These are phyloP conservation scores for Noctua comes DNA, from an alignment of 2,888 invertebrate species.

Conservation along the genomic window DNA sequence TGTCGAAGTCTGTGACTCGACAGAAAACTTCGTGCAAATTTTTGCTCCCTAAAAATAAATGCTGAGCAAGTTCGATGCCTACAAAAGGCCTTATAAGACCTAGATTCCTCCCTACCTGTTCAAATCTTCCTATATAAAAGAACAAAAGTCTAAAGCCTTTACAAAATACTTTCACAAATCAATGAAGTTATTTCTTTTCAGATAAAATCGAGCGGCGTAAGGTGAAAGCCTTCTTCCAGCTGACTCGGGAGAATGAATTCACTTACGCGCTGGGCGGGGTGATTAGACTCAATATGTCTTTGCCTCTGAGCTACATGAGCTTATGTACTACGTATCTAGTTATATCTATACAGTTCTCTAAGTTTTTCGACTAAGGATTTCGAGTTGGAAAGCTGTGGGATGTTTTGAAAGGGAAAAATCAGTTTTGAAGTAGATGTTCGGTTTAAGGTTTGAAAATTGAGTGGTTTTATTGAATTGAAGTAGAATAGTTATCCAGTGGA, in stretches of 20 bases:
- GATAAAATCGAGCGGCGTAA: conserved; percentile 80
- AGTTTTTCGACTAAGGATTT: conserved; percentile 79
- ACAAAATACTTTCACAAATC: conserved; percentile 43
- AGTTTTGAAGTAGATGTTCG: not conserved
- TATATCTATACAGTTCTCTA: conserved; percentile 85
- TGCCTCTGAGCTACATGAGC: conserved; percentile 83
- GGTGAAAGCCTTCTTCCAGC: conserved; percentile 82
- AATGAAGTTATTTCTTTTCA: conserved; percentile 71
- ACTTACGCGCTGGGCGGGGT: conserved; percentile 81
- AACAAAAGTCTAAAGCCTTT: conserved; percentile 29
- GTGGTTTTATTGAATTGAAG: not conserved
- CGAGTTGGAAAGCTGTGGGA: not conserved
- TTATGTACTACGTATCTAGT: conserved; percentile 84
- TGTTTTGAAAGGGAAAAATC: not conserved
- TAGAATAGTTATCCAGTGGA: not conserved
- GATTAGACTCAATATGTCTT: conserved; percentile 82
- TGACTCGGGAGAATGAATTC: conserved; percentile 82
- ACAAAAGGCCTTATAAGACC: conserved; percentile 8
- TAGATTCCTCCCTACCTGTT: conserved; percentile 21
- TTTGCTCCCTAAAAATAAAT: conserved; percentile 18
- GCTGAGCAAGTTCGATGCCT: conserved; percentile 1
- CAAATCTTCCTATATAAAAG: not conserved
- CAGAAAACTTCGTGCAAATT: conserved; percentile 4
- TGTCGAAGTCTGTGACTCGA: not conserved
- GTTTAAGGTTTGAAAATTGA: not conserved